Conservation (phyloP, 2,888 invertebrate genomes). For the Cybosia mesomella region DNA sequence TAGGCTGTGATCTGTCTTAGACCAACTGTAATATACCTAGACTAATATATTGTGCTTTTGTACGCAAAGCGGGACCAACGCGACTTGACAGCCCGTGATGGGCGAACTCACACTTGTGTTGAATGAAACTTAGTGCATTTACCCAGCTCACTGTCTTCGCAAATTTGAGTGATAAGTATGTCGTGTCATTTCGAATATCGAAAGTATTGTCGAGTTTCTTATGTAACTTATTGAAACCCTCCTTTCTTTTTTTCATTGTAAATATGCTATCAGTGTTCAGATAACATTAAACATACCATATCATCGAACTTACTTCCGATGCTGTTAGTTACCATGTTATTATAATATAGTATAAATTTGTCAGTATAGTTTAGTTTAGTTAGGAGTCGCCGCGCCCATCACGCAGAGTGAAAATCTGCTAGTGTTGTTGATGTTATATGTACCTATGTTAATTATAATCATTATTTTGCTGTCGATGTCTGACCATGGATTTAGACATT, state of each 20-base stretch:
- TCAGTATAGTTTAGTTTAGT: slow-evolving; percentile 36
- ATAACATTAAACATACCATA: slow-evolving; percentile 46
- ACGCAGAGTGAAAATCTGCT: slow-evolving; percentile 62
- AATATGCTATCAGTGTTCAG: slow-evolving; percentile 50
- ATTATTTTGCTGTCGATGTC: slow-evolving; percentile 59
- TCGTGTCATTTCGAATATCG: slow-evolving; percentile 8
- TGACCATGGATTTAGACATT: slow-evolving; percentile 38
- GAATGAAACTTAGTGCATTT: slow-evolving; percentile 38
- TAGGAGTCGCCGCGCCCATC: slow-evolving; percentile 54
- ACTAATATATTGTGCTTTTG: slow-evolving; percentile 66
- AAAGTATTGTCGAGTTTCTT: slow-evolving; percentile 3
- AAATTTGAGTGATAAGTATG: slow-evolving; percentile 25
- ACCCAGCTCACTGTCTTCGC: slow-evolving; percentile 33
- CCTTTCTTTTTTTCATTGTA: slow-evolving; percentile 44
- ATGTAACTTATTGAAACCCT: slow-evolving; percentile 29
- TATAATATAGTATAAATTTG: slow-evolving; percentile 41
- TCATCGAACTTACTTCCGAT: slow-evolving; percentile 50
- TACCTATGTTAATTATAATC: slow-evolving; percentile 55
- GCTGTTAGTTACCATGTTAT: slow-evolving; percentile 53
- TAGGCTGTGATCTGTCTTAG: slow-evolving; percentile 85
- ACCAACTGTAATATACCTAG: slow-evolving; percentile 61
- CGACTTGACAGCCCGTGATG: slow-evolving; percentile 40
- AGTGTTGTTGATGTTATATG: slow-evolving; percentile 54
- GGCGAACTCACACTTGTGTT: slow-evolving; percentile 17
- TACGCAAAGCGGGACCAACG: slow-evolving; percentile 73